phyloP scores from a whole-genome alignment of 2,888 invertebrate species.

The Nowickia ferox region DNA sequence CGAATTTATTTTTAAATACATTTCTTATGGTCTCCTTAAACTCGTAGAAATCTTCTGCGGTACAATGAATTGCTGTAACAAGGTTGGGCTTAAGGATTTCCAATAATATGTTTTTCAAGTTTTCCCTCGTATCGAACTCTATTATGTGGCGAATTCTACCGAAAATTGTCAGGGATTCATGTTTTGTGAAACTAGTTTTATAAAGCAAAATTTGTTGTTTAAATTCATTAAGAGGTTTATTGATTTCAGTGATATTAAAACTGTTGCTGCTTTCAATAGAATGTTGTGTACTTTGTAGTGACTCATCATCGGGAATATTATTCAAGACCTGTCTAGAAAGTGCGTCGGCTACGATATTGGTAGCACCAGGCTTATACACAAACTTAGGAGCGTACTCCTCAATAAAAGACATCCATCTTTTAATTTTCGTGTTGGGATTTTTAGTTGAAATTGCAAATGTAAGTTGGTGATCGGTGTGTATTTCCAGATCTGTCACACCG shows the following conservation, averaged over 20 bases:
- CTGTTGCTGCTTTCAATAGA: slow-evolving; percentile 24
- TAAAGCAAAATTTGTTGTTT: slow-evolving; percentile 43
- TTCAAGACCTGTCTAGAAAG: slow-evolving; percentile 36
- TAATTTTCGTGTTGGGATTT: slow-evolving; percentile 19
- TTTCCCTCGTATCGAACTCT: slow-evolving; percentile 53
- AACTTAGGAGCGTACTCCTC: slow-evolving; percentile 4
- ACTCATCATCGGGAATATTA: slow-evolving; percentile 39
- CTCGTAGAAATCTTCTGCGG: slow-evolving; percentile 44
- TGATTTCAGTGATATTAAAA: slow-evolving; percentile 23
- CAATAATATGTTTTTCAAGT: slow-evolving; percentile 54
- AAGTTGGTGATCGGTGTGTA: slow-evolving; percentile 23
- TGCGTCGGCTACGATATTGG: slow-evolving; percentile 22
- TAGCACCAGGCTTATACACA: slow-evolving; percentile 16
- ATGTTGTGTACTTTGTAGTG: slow-evolving; percentile 28
- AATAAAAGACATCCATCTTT: slow-evolving; percentile 11
- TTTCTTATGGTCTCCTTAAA: slow-evolving; percentile 41
- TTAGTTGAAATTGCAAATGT: slow-evolving; percentile 11
- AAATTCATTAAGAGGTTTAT: slow-evolving; percentile 38
- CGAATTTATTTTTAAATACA: slow-evolving; percentile 34
- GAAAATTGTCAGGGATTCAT: slow-evolving; percentile 15
- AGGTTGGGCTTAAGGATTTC: slow-evolving; percentile 56
- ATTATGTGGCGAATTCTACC: slow-evolving; percentile 38
- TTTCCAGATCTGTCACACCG: slow-evolving; percentile 12
- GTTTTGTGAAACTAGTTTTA: slow-evolving; percentile 21
- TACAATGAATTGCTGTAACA: slow-evolving; percentile 60